Conservation (phyloP, 2,113 vertebrate species). For the Crotalus helleri region DNA sequence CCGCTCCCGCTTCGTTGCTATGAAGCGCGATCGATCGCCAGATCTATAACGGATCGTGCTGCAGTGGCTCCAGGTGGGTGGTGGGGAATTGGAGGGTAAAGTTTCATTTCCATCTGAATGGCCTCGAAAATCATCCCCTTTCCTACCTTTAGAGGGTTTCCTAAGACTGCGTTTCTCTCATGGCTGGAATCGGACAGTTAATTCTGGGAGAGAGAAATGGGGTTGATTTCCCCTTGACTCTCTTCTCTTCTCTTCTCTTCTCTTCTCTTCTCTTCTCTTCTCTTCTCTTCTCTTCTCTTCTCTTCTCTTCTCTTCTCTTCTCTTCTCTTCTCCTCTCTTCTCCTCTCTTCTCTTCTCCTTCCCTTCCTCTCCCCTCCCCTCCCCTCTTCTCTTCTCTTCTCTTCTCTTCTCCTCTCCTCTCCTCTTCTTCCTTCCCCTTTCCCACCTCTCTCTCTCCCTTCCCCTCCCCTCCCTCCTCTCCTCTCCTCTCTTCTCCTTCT, state of each 20-base stretch:
- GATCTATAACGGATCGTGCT: slow-evolving; percentile 62
- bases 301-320: too few relatives aligned
- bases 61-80: slow-evolving; percentile 60
- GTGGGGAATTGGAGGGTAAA: slow-evolving; percentile 38
- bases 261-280: background rate
- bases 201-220: slow-evolving; percentile 45
- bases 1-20: slow-evolving; percentile 50
- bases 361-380: too few relatives aligned
- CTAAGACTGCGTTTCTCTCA: slow-evolving; percentile 53
- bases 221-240: too few relatives aligned
- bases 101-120: slow-evolving; percentile 69
- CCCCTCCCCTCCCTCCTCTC: too few relatives aligned
- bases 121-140: slow-evolving; percentile 60
- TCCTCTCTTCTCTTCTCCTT: too few relatives aligned
- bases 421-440: too few relatives aligned
- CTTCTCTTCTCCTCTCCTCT: too few relatives aligned
- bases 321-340: too few relatives aligned
- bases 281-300: too few relatives aligned
- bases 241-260: accelerated
- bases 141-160: slow-evolving; percentile 55
- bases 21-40: slow-evolving; percentile 63
- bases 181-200: slow-evolving; percentile 51
- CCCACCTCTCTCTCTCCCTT: too few relatives aligned
- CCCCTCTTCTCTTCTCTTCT: too few relatives aligned
- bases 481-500: too few relatives aligned